These are phyloP conservation scores for Emmelina monodactyla DNA, from an alignment of 2,888 invertebrate species.

Conservation along the genomic window DNA sequence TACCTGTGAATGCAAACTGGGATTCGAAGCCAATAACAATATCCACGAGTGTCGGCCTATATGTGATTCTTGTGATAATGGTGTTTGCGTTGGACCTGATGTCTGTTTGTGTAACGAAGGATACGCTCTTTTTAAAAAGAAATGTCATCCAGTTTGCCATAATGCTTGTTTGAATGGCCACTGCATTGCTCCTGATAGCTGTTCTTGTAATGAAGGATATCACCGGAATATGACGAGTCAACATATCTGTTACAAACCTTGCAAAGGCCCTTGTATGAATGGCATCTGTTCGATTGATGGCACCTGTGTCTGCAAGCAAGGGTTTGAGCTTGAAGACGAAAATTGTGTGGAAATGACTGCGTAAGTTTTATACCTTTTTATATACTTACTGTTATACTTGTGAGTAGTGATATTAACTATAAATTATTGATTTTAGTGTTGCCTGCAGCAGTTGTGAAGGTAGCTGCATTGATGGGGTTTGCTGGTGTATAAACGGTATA, in stretches of 20 bases:
- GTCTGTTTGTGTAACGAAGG: background rate
- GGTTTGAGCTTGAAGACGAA: too few species aligned
- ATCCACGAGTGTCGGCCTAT: background rate
- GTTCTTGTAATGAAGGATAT: constrained; percentile 31
- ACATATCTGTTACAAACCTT: background rate
- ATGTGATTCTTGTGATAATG: background rate
- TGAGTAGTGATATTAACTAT: too few species aligned
- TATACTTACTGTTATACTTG: too few species aligned
- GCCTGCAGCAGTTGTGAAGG: background rate
- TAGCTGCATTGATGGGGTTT: background rate
- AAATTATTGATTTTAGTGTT: background rate
- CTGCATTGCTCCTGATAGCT: constrained; percentile 27
- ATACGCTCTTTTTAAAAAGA: constrained; percentile 11
- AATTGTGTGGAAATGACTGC: too few species aligned
- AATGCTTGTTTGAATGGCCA: constrained; percentile 35
- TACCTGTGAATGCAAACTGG: constrained; percentile 31
- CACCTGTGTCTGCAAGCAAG: background rate
- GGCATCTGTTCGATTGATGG: background rate
- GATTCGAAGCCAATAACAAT: constrained; percentile 17
- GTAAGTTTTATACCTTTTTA: too few species aligned
- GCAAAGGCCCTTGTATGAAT: background rate
- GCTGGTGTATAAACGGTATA: background rate
- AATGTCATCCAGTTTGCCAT: constrained; percentile 27
- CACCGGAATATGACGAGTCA: background rate
- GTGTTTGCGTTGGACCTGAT: background rate